Percentiles rank a stretch among this genome's conserved stretches.
Evolutionary conservation across 1,140 invertebrate species (phyloP).

Genomic region (Cylas formicarius): DNA sequence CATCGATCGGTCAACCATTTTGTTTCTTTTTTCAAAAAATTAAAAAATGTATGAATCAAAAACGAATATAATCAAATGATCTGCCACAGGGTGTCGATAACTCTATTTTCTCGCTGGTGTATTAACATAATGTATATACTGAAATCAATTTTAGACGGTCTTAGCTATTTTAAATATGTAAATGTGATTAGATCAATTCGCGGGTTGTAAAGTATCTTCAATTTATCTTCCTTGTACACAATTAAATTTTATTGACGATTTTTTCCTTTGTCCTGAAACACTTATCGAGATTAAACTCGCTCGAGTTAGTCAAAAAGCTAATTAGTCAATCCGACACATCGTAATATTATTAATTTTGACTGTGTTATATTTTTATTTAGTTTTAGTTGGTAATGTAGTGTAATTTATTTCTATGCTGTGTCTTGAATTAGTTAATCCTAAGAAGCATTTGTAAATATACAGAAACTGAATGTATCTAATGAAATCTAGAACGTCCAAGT

Average conservation of each 20-base stretch:
- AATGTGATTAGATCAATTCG: not conserved
- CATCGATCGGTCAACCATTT: not conserved
- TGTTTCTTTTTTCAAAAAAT: not conserved
- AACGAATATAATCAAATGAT: not conserved
- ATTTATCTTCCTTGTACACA: not conserved
- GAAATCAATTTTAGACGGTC: not conserved
- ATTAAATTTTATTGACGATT: not conserved
- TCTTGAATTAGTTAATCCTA: not conserved
- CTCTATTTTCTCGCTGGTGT: too few species aligned
- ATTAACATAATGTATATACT: too few species aligned
- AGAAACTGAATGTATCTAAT: not conserved
- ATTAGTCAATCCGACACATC: not conserved
- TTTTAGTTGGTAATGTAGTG: slow-evolving; percentile 22
- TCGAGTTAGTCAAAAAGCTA: not conserved
- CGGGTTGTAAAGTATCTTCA: not conserved
- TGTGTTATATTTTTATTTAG: slow-evolving; percentile 29
- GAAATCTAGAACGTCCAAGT: not conserved
- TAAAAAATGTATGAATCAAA: not conserved
- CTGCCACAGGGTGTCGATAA: not conserved
- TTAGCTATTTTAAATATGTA: not conserved
- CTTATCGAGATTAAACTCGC: not conserved
- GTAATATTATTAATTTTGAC: slow-evolving; percentile 18
- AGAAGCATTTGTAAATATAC: not conserved
- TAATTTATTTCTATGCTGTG: not conserved
- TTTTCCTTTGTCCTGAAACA: not conserved